Evolutionary conservation across 2,797 vertebrate species (phyloP).

Genomic region (Catostomus latipinnis): DNA sequence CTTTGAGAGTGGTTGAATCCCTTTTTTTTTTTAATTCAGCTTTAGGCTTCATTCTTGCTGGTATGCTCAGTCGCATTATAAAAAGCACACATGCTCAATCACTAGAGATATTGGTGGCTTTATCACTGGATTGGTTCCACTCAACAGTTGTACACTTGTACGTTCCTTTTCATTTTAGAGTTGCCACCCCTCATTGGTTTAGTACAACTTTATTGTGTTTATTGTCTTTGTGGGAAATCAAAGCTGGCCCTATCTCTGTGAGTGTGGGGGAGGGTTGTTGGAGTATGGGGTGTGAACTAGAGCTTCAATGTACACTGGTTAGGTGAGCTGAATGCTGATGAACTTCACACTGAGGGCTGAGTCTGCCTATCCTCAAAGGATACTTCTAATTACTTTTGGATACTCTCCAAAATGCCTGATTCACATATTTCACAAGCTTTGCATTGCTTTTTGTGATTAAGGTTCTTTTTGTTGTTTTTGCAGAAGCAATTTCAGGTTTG

Average conservation of each 20-base stretch:
- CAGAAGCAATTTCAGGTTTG: background rate
- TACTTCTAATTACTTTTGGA: slow-evolving; percentile 17
- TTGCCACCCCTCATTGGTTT: slow-evolving; percentile 38
- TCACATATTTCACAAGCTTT: background rate
- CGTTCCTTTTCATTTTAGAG: background rate
- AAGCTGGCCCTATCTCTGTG: slow-evolving; percentile 57
- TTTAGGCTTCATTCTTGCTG: background rate
- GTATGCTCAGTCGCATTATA: too few relatives aligned
- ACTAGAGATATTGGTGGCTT: background rate
- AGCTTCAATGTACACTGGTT: slow-evolving; percentile 38
- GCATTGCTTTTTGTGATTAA: too few relatives aligned
- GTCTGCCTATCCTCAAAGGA: slow-evolving; percentile 2
- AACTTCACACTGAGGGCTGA: slow-evolving; percentile 48
- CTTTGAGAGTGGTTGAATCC: slow-evolving; percentile 5
- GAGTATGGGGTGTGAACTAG: slow-evolving; percentile 50
- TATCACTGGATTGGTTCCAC: background rate
- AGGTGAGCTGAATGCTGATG: slow-evolving; percentile 53
- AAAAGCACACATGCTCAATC: slow-evolving; percentile 11
- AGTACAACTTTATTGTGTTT: slow-evolving; percentile 65
- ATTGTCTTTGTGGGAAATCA: slow-evolving; percentile 68
- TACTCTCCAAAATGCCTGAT: background rate
- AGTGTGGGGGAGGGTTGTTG: slow-evolving; percentile 37
- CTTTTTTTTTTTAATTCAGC: background rate
- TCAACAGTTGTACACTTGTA: background rate
- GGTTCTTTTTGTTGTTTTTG: background rate